Evolutionary conservation across 2,888 invertebrate species (phyloP), one percentile per base, ranked within the genome.

Genomic region (Metellina segmentata): DNA sequence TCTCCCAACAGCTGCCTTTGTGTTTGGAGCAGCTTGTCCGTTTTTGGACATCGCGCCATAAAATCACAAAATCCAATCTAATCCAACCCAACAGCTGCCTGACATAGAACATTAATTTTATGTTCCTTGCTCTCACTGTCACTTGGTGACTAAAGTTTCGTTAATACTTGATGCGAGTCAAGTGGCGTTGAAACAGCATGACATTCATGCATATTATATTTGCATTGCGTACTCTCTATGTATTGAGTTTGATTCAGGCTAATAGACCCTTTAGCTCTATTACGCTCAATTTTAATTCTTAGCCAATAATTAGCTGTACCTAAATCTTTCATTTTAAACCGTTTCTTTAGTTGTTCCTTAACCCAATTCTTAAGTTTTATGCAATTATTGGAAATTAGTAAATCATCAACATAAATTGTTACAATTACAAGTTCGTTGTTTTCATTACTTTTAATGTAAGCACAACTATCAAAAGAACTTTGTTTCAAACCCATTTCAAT

Each of bases 391-490:
- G 74, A 86, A n/a, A 75, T 81, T 13, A 85, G 48, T 71, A 74
- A 52, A 20, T 92, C 92, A 52, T 92, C 90, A 16, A 92, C 90
- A 81, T 92, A 91, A n/a, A 86, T 52, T n/a, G 92, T 75, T 6
- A 91, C 72, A 19, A 90, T 81, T 4, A 91, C 34, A 8, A 72
- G 5, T 8, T 75, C 75, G 7, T 74, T 11, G 16, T 20, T 90
- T 34, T 48, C 51, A 70, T 69, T 51, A 6, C 6, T 19, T 8
- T 49, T 72, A 48, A 77, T 53, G 34, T 75, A 92, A 7, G 85
- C 70, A 85, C 92, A 92, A n/a, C 85, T 81, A 82, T 94, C 94
- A 72, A 79, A 71, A 53, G 61, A 13, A 52, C 69, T 72, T 70
- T 81, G 86, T 34, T n/a, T 53, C 11, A 94, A 91, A n/a, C 93